Conservation (phyloP, 2,113 vertebrate genomes). For the Pyrgilauda ruficollis region DNA sequence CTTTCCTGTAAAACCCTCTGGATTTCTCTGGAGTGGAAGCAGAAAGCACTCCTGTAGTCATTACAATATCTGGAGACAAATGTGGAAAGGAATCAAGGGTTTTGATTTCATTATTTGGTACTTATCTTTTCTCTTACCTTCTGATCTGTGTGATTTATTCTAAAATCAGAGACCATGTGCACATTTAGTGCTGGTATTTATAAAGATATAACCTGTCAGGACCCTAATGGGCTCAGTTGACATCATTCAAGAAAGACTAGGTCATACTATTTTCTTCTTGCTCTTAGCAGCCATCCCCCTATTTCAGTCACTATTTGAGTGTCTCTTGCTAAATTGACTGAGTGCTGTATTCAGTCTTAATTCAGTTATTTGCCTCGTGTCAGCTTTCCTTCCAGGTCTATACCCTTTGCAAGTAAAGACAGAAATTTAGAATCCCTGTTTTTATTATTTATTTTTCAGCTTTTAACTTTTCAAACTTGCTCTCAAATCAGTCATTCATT, state of each 20-base stretch:
- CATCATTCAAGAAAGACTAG: not conserved
- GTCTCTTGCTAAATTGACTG: not conserved
- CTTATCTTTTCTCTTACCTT: not conserved
- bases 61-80: not conserved
- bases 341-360: not conserved
- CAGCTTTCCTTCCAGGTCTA: not conserved
- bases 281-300: rapidly evolving
- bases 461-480: not conserved
- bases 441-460: not conserved
- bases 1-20: not conserved
- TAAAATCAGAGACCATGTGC: not conserved
- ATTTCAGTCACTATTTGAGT: not conserved
- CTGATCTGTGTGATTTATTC: not conserved
- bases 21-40: not conserved
- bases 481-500: not conserved
- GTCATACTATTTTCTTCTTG: not conserved
- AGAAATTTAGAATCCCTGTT: not conserved
- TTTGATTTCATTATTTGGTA: not conserved
- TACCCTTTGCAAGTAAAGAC: not conserved
- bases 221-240: not conserved
- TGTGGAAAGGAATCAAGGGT: not conserved
- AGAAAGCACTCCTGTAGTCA: not conserved
- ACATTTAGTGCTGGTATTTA: not conserved
- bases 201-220: not conserved
- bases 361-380: not conserved